A percentile compares a stretch with the other conserved stretches of the same genome.
Conservation (phyloP, 2,113 vertebrate genomes). For the Muntiacus reevesi region DNA sequence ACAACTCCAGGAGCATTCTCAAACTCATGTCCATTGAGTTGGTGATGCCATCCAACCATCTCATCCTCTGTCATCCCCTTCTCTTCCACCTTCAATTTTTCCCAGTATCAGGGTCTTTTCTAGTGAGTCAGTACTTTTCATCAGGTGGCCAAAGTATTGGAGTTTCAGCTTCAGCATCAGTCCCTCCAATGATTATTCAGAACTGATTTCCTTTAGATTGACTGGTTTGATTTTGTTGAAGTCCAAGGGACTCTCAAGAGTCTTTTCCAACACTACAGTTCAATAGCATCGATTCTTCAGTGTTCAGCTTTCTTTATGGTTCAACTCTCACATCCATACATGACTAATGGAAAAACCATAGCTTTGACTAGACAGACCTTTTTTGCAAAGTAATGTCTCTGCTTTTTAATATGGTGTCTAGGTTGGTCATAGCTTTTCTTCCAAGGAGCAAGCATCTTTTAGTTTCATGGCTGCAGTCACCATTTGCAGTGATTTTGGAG, state of each 20-base stretch:
- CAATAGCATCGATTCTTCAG: not conserved
- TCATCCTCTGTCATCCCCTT: not conserved
- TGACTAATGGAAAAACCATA: not conserved
- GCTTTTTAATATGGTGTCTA: not conserved
- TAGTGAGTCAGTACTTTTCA: not conserved
- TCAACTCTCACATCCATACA: not conserved
- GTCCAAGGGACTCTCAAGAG: not conserved
- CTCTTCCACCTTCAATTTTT: not conserved
- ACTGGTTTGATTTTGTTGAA: not conserved
- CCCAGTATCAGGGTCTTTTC: not conserved
- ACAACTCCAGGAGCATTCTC: not conserved
- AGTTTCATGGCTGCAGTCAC: not conserved
- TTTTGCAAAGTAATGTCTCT: not conserved
- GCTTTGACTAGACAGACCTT: not conserved
- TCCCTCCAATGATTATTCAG: not conserved
- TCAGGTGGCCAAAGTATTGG: not conserved
- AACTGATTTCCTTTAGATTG: not conserved
- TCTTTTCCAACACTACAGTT: not conserved
- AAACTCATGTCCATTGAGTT: rapidly evolving
- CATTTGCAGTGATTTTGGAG: not conserved
- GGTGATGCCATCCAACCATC: not conserved
- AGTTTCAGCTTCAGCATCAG: not conserved
- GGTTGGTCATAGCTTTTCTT: not conserved
- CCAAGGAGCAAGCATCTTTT: not conserved
- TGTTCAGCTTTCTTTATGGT: not conserved